Evolutionary conservation across 1,140 invertebrate species (phyloP).

Genomic region (Brachionus koreanus): DNA sequence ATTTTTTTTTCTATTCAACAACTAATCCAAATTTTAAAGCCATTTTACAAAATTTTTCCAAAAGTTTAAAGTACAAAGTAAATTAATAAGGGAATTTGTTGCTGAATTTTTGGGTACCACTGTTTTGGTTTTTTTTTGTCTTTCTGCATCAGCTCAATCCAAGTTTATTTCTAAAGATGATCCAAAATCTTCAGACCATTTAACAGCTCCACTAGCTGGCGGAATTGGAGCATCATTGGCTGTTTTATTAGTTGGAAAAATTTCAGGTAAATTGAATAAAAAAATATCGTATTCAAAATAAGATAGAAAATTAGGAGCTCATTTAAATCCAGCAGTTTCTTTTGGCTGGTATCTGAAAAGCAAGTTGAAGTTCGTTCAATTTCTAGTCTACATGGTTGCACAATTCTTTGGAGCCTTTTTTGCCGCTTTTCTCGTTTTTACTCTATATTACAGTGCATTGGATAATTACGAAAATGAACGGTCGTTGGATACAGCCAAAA

Average conservation of each 20-base stretch:
- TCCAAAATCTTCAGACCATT: neutral
- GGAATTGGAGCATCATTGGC: neutral
- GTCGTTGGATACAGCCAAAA: neutral
- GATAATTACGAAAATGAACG: neutral
- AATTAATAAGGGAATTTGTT: neutral
- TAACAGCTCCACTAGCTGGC: neutral
- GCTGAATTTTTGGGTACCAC: constrained; percentile 31
- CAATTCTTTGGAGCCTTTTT: constrained; percentile 44
- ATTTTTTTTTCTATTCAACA: neutral
- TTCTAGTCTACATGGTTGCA: neutral
- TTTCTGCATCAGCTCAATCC: neutral
- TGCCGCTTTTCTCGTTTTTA: neutral
- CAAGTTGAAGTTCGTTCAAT: constrained; percentile 47
- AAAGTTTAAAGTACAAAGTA: neutral
- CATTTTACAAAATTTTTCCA: neutral
- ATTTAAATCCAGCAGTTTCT: constrained; percentile 46
- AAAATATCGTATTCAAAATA: no score
- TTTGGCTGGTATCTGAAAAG: constrained; percentile 48
- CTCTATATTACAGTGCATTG: neutral
- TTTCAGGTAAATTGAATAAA: constrained; percentile 39
- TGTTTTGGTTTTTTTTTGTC: constrained; percentile 6
- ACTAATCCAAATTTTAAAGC: neutral
- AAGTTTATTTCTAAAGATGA: neutral
- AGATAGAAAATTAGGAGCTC: no score
- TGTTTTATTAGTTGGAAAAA: constrained; percentile 3